A percentile compares a stretch with the other conserved stretches of the same genome.
Evolutionary conservation across 2,888 invertebrate genomes (phyloP).

Genomic region (Cephonodes hylas): DNA sequence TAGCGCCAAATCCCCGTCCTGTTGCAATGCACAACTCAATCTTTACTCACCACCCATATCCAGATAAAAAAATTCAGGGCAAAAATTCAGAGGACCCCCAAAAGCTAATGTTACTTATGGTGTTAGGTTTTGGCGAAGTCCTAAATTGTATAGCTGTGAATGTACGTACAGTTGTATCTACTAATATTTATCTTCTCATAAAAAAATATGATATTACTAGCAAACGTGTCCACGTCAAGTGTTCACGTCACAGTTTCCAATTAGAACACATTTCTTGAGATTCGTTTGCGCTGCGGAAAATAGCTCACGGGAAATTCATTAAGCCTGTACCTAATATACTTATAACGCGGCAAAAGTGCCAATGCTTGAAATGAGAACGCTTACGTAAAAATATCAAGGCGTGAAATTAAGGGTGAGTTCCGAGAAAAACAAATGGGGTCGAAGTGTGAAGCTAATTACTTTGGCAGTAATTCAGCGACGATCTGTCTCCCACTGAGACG

Average conservation of each 20-base stretch:
- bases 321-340: background rate
- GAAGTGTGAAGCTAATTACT: slow-evolving; percentile 29
- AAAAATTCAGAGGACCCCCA: too few species aligned
- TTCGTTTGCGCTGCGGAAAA: background rate
- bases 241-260: background rate
- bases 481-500: slow-evolving; percentile 22
- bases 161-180: too few species aligned
- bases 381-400: background rate
- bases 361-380: background rate
- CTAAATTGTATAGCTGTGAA: too few species aligned
- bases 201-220: background rate
- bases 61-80: too few species aligned
- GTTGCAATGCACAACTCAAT: too few species aligned
- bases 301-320: background rate
- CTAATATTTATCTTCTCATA: too few species aligned
- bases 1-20: too few species aligned
- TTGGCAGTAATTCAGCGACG: slow-evolving; percentile 29
- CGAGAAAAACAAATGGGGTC: slow-evolving; percentile 25
- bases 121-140: too few species aligned
- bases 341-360: background rate
- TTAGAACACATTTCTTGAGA: background rate
- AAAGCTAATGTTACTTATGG: too few species aligned
- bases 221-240: too few species aligned
- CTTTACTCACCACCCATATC: too few species aligned
- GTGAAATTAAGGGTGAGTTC: slow-evolving; percentile 19